These are phyloP conservation scores for Papilio helenus DNA, from an alignment of 1,140 invertebrate species.

Conservation along the genomic window DNA sequence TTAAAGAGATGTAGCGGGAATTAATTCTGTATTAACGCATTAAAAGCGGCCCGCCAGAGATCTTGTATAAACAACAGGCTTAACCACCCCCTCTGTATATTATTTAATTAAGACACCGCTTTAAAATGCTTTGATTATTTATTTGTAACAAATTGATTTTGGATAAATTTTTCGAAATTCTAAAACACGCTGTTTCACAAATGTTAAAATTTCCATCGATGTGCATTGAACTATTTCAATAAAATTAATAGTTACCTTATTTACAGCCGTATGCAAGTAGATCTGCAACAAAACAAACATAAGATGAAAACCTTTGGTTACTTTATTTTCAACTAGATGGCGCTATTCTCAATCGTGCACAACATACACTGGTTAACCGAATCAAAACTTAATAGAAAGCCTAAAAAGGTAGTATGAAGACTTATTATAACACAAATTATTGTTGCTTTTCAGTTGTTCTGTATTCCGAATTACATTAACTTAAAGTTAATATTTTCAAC, in stretches of 20 bases:
- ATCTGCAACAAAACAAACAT: conserved; percentile 7
- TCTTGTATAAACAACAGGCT: conserved; percentile 67
- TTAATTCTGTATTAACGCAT: conserved; percentile 74
- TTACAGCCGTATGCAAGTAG: neutral
- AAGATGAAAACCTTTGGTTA: neutral
- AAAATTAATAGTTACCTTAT: neutral
- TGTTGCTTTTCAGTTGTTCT: neutral
- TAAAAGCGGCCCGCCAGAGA: conserved; percentile 48
- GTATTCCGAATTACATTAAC: neutral
- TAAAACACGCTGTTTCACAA: neutral
- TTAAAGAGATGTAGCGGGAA: conserved; percentile 66
- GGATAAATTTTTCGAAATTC: neutral
- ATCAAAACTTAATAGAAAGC: too few species aligned
- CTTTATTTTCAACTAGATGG: neutral
- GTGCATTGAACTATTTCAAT: neutral
- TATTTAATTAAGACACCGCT: conserved; percentile 53
- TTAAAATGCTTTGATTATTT: neutral
- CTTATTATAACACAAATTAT: neutral
- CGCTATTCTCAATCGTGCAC: neutral
- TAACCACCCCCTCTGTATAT: conserved; percentile 48
- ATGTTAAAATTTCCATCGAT: neutral
- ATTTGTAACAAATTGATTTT: neutral
- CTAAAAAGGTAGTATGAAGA: neutral
- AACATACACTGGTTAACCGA: neutral
- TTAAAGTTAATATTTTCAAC: conserved; percentile 30